Evolutionary conservation across 2,113 vertebrate species (phyloP).

Genomic region (Thalassoma bifasciatum): DNA sequence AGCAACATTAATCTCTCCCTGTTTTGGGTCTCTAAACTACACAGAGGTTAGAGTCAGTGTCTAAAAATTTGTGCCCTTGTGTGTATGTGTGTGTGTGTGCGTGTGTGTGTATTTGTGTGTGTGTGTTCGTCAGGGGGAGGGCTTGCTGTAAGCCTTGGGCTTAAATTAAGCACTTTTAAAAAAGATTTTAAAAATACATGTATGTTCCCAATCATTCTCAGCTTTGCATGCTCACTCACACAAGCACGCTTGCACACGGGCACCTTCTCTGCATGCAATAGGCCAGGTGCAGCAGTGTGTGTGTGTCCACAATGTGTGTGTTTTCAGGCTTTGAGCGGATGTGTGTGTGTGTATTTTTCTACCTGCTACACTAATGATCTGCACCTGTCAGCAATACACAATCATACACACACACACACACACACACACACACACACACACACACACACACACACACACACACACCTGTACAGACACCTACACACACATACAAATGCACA

Average conservation of each 20-base stretch:
- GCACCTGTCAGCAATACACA: conserved; percentile 61
- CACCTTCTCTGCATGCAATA: conserved; percentile 8
- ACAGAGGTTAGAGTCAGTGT: conserved; percentile 44
- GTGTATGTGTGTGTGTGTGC: conserved; percentile 27
- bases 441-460: conserved; percentile 1
- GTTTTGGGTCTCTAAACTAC: conserved; percentile 55
- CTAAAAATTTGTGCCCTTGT: conserved; percentile 10
- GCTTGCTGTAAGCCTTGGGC: no score
- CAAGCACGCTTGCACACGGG: conserved; percentile 9
- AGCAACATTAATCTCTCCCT: conserved; percentile 67
- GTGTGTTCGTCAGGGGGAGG: no score
- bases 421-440: conserved; percentile 8
- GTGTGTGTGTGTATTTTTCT: conserved; percentile 28
- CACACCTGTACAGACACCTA: not conserved
- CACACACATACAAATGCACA: conserved; percentile 1
- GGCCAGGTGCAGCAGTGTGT: conserved; percentile 49
- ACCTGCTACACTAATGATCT: conserved; percentile 72
- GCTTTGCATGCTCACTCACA: conserved; percentile 24
- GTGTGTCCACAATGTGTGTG: conserved; percentile 7
- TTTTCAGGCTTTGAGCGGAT: conserved; percentile 15
- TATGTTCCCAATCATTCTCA: conserved; percentile 59
- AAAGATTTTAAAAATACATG: conserved; percentile 50
- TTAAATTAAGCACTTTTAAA: conserved; percentile 55
- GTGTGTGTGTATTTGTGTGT: conserved; percentile 16
- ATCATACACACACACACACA: conserved; percentile 10